A percentile compares a stretch with the other conserved stretches of the same genome.
phyloP scores from a whole-genome alignment of 1,140 invertebrate genomes.

The Hyposmocoma kahamanoa region DNA sequence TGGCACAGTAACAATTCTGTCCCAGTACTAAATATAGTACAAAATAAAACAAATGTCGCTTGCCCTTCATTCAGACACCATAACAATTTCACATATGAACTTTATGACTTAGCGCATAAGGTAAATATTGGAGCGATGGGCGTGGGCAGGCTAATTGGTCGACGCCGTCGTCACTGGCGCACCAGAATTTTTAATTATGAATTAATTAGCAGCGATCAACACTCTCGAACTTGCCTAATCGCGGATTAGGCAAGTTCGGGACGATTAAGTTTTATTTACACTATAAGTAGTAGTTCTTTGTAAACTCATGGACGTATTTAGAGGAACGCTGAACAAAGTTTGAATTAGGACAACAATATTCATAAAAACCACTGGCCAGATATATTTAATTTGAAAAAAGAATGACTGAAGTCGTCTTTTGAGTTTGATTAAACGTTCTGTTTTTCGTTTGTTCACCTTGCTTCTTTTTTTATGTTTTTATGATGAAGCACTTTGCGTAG shows the following conservation, averaged over 20 bases:
- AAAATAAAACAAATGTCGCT: constrained; percentile 72
- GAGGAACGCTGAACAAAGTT: too few species aligned
- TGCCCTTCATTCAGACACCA: constrained; percentile 61
- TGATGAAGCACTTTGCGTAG: too few species aligned
- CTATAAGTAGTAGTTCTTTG: too few species aligned
- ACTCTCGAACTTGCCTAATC: constrained; percentile 55
- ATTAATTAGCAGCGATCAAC: constrained; percentile 69
- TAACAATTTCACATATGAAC: constrained; percentile 36
- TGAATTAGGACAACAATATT: too few species aligned
- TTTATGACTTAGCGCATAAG: constrained; percentile 29
- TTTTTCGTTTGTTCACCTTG: too few species aligned
- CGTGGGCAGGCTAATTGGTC: constrained; percentile 52
- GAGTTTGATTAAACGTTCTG: too few species aligned
- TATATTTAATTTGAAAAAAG: too few species aligned
- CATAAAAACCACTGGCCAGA: too few species aligned
- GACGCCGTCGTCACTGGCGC: constrained; percentile 58
- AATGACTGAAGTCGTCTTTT: too few species aligned
- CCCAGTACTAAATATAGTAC: constrained; percentile 69
- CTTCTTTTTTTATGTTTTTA: too few species aligned
- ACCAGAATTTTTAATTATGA: constrained; percentile 73
- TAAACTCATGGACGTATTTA: too few species aligned
- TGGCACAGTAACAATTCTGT: constrained; percentile 67
- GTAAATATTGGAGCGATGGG: constrained; percentile 34
- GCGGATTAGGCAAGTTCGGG: constrained; percentile 40
- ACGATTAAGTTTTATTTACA: too few species aligned